A percentile compares a stretch with the other conserved stretches of the same genome.
Evolutionary conservation across 2,797 vertebrate genomes (phyloP).

Genomic region (Oreochromis grahami): DNA sequence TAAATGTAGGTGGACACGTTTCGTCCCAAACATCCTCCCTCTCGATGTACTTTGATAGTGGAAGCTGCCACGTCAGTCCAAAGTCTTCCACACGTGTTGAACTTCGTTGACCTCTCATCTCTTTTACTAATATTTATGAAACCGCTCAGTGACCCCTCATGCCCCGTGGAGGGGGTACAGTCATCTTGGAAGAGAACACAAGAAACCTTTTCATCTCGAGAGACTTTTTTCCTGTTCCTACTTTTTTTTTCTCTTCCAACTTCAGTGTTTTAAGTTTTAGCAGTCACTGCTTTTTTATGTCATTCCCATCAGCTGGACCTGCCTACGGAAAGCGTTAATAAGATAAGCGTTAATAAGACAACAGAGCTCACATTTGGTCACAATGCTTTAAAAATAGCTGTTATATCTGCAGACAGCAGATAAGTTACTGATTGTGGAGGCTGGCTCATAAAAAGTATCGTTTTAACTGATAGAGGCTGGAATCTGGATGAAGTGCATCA

Average conservation of each 20-base stretch:
- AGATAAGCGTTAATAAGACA: not conserved
- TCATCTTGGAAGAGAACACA: not conserved
- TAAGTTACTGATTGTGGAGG: not conserved
- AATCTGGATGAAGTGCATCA: not conserved
- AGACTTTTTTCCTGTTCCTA: not conserved
- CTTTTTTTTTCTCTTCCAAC: not conserved
- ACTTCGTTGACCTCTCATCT: not conserved
- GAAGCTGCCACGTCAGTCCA: not conserved
- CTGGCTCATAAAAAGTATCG: not conserved
- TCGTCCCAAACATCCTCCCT: not conserved
- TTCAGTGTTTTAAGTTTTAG: not conserved
- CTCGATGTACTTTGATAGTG: not conserved
- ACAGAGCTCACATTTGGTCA: not conserved
- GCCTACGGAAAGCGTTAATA: not conserved
- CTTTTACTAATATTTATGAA: not conserved
- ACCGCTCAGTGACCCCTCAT: not conserved
- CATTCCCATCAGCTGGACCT: not conserved
- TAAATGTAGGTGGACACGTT: not conserved
- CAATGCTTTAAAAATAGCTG: not conserved
- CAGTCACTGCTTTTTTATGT: not conserved
- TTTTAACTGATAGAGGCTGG: not conserved
- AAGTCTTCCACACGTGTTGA: not conserved
- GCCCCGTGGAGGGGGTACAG: not conserved
- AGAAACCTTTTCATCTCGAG: not conserved
- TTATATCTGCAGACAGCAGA: not conserved